A percentile compares a stretch with the other conserved stretches of the same genome.
phyloP scores from a whole-genome alignment of 2,113 vertebrate species.

The Tyrannus savana region DNA sequence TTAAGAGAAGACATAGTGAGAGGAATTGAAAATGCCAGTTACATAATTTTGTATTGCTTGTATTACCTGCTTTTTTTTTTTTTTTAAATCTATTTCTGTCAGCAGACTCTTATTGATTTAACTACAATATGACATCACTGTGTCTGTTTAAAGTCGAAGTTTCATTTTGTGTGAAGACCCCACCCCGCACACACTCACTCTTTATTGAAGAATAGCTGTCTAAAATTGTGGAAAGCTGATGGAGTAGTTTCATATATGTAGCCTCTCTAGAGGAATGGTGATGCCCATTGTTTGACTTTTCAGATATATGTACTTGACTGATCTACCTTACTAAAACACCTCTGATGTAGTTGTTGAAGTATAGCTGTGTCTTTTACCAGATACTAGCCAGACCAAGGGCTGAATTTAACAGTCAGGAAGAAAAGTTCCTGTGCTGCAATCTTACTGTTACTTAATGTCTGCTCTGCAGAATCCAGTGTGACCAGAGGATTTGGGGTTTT shows the following conservation, averaged over 20 bases:
- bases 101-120: background rate
- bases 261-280: background rate
- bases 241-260: background rate
- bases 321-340: background rate
- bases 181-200: rapidly evolving
- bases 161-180: background rate
- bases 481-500: background rate
- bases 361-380: rapidly evolving
- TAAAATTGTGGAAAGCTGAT: background rate
- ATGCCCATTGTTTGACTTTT: background rate
- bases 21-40: background rate
- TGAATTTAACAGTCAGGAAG: background rate
- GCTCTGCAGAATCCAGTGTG: background rate
- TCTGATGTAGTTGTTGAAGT: rapidly evolving
- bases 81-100: background rate
- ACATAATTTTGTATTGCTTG: background rate
- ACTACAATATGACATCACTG: background rate
- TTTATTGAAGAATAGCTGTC: background rate
- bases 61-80: background rate
- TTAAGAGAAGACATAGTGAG: background rate
- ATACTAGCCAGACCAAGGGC: background rate
- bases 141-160: background rate
- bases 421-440: background rate
- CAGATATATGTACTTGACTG: rapidly evolving
- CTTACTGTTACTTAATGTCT: background rate